phyloP scores from a whole-genome alignment of 2,113 vertebrate genomes.

The Mobula birostris region DNA sequence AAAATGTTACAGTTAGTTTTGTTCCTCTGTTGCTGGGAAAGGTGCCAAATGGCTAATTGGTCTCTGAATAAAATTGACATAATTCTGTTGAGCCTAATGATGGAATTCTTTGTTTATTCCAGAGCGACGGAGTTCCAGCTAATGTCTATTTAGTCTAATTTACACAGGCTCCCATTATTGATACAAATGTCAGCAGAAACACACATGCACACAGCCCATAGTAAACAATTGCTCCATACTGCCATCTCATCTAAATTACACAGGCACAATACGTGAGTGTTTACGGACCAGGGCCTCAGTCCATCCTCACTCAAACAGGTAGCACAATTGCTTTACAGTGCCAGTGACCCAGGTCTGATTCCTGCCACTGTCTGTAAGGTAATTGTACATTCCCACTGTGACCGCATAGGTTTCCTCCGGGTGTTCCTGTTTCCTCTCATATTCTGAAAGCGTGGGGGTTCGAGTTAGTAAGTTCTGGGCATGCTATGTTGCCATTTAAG shows the following conservation, averaged over 20 bases:
- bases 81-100: slow-evolving; percentile 8
- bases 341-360: too few relatives aligned
- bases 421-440: too few relatives aligned
- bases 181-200: background rate
- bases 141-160: background rate
- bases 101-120: background rate
- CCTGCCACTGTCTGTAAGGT: too few relatives aligned
- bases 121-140: background rate
- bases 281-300: background rate
- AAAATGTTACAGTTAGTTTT: slow-evolving; percentile 11
- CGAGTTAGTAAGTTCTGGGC: too few relatives aligned
- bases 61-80: background rate
- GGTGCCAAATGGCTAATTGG: slow-evolving; percentile 12
- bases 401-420: too few relatives aligned
- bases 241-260: slow-evolving; percentile 13
- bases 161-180: background rate
- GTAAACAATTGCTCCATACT: background rate
- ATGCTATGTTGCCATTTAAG: too few relatives aligned
- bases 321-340: too few relatives aligned
- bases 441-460: too few relatives aligned
- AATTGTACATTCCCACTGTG: too few relatives aligned
- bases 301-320: background rate
- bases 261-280: background rate
- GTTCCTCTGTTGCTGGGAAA: background rate
- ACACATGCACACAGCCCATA: background rate